Percentiles rank a stretch among this genome's conserved stretches.
Conservation (phyloP, 2,113 vertebrate genomes). For the Carassius carassius region DNA sequence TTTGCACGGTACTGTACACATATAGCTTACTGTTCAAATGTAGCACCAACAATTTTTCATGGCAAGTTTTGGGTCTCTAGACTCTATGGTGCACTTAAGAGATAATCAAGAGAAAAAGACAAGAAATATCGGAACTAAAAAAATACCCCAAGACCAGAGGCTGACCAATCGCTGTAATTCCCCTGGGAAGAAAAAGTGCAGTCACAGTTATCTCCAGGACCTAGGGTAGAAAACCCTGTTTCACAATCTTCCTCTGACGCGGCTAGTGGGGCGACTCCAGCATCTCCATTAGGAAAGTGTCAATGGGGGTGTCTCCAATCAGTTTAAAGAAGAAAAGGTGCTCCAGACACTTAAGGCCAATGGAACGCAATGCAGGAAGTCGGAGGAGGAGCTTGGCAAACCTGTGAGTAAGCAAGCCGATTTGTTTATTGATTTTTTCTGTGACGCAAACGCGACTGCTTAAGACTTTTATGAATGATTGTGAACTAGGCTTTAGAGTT, state of each 20-base stretch:
- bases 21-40: slow-evolving; percentile 66
- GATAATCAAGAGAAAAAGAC: slow-evolving; percentile 48
- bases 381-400: slow-evolving; percentile 91
- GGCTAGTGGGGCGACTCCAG: slow-evolving; percentile 90
- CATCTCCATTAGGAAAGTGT: slow-evolving; percentile 97
- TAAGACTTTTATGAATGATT: too few relatives aligned
- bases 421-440: too few relatives aligned
- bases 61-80: slow-evolving; percentile 76
- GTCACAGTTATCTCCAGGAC: slow-evolving; percentile 76
- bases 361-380: slow-evolving; percentile 86
- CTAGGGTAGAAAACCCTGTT: slow-evolving; percentile 67
- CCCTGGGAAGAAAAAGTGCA: slow-evolving; percentile 79
- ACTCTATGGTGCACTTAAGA: slow-evolving; percentile 72
- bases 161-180: slow-evolving; percentile 76
- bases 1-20: too few relatives aligned
- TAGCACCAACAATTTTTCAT: slow-evolving; percentile 78
- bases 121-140: slow-evolving; percentile 32
- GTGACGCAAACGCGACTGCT: neutral
- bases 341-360: slow-evolving; percentile 91
- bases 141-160: slow-evolving; percentile 73
- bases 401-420: slow-evolving; percentile 64
- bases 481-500: too few relatives aligned
- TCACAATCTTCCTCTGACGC: slow-evolving; percentile 71
- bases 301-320: slow-evolving; percentile 91
- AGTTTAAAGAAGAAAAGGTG: slow-evolving; percentile 96